Evolutionary conservation across 2,888 invertebrate genomes (phyloP), one percentile per base, ranked within the genome.

Genomic region (Troides oblongomaculatus): DNA sequence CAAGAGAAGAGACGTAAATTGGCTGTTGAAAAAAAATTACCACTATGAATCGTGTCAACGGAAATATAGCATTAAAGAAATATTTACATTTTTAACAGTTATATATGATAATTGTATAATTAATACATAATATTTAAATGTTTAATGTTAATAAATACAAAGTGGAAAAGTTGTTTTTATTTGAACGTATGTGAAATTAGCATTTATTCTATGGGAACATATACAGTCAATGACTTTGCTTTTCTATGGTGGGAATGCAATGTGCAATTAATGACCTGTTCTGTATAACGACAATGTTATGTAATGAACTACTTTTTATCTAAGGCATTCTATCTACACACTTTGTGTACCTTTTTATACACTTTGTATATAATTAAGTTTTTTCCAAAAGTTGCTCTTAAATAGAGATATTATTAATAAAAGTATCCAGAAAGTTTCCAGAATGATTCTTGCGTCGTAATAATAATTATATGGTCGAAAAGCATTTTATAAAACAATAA

Each of bases 181-280:
- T 36, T 59, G 1, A 60, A 60, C 60, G 21, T 21, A 57, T 39
- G 17, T 21, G 64, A 57, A 64, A 30, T 53, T 56, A 63, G 14
- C 53, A 64, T 57, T 39, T 21, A 64, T 46, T 61, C 57, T 61
- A 65, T 69, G 69, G 30, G 69, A 69, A 69, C 36, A 61, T 23
- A 43, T 43, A 53, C 61, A 69, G 61, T 69, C 62, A 62, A 61
- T 69, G 69, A 69, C 69, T 69, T 69, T 69, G 64, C 23, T 39
- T 21, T 36, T 65, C 57, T 61, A 69, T 69, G 23, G 61, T 69
- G 69, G 62, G 69, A 69, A 65, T 25, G 1, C 23, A 23, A 64
- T 64, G 43, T 56, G 58, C 46, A 58, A 58, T 43, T 65, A 65
- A 56, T 57, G 39, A 60, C 50, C n/a, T 46, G 25, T 57, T 25